Evolutionary conservation across 2,113 vertebrate genomes (phyloP), one percentile per base, ranked within the genome.

Genomic region (Gambusia affinis): DNA sequence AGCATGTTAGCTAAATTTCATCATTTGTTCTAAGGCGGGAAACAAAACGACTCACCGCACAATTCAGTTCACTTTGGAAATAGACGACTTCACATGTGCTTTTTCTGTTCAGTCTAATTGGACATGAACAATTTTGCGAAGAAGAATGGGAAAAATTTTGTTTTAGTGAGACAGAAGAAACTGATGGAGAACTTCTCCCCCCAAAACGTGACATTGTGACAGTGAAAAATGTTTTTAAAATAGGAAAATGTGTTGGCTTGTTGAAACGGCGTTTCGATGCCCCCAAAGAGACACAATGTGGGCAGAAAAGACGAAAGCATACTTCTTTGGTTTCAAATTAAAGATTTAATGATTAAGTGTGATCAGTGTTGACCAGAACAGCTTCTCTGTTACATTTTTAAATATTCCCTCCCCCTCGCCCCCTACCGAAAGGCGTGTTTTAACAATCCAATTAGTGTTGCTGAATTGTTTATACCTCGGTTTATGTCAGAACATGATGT

Each of bases 401-500:
- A 57, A 65, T 42, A 27, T 65, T 65, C 31, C 22, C 22, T 64
- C 63, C 35, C 2, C 35, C 14, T 27, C 3, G 30, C 1, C 31
- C 35, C 35, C 35, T 11, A 10, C 19, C 1, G 19, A 47, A 47
- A 47, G 4, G 44, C 5, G 14, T 47, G 51, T 57, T 57, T 57
- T 24, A 57, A 57, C 5, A n/a, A n/a, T 24, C 4, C 19, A 57
- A n/a, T n/a, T 24, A 37, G 31, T 68, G n/a, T 69, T 78, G 42
- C 79, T 1, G 72, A 15, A 60, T 82, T 67, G 17, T 30, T 81
- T 76, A 67, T 17, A 14, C 64, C 77, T 77, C 72, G 79, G 75
- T 83, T 88, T 78, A 71, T 80, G 67, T 80, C 85, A 82, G 84
- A 51, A 17, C 44, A 4, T 0, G 0, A 2, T 39, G 14, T 64